Percentiles rank a stretch among this genome's conserved stretches.
These are phyloP conservation scores for Chloroclystis v-ata DNA, from an alignment of 2,888 invertebrate species.

Conservation along the genomic window DNA sequence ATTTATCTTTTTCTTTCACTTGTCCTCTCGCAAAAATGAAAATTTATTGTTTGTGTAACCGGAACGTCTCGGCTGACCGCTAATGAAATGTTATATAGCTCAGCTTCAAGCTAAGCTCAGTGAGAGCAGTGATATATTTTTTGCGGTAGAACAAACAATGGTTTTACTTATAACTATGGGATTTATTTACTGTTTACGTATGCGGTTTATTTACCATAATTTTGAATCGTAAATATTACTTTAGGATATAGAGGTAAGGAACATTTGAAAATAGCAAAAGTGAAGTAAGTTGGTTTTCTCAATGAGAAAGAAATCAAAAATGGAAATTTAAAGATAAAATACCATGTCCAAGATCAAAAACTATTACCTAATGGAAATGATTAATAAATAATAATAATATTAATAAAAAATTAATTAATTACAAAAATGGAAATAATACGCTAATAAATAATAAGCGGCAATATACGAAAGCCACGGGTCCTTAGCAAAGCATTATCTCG, in stretches of 20 bases:
- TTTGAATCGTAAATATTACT: too few relatives aligned
- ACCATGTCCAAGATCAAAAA: too few relatives aligned
- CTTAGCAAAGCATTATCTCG: conserved; percentile 30
- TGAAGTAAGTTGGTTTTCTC: too few relatives aligned
- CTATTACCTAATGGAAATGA: too few relatives aligned
- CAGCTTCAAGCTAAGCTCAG: conserved; percentile 31
- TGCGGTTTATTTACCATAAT: conserved; percentile 15
- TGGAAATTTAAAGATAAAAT: too few relatives aligned
- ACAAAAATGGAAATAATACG: too few relatives aligned
- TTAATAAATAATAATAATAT: too few relatives aligned
- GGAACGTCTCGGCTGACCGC: conserved; percentile 57
- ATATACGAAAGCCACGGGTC: not conserved
- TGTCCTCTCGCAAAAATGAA: conserved; percentile 68
- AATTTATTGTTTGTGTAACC: conserved; percentile 67
- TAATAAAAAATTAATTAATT: too few relatives aligned
- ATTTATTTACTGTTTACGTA: conserved; percentile 29
- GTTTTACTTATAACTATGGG: conserved; percentile 23
- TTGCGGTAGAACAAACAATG: conserved; percentile 36
- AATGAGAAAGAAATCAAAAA: too few relatives aligned
- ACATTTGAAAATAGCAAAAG: too few relatives aligned
- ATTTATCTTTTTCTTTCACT: conserved; percentile 71
- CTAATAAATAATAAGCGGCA: too few relatives aligned
- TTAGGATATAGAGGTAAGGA: too few relatives aligned
- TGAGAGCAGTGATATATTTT: conserved; percentile 42
- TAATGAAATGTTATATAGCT: conserved; percentile 68